phyloP scores from a whole-genome alignment of 2,888 invertebrate genomes.

The Drosophila sordidula region DNA sequence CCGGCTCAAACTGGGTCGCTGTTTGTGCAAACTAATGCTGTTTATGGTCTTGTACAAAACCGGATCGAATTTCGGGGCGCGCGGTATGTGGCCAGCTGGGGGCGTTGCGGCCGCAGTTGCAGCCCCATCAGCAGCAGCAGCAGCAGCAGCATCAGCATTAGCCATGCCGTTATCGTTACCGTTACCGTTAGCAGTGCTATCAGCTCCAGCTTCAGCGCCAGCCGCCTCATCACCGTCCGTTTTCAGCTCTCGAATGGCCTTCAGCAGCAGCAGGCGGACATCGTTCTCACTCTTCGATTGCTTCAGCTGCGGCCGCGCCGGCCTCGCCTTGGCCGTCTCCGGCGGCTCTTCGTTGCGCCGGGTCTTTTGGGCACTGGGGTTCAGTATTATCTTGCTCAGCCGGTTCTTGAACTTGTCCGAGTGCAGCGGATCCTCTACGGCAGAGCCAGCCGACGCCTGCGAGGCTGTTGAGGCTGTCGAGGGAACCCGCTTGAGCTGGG shows the following conservation, averaged over 20 bases:
- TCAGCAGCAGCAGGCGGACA: constrained; percentile 65
- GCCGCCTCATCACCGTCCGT: constrained; percentile 48
- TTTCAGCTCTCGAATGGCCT: constrained; percentile 70
- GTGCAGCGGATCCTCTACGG: constrained; percentile 73
- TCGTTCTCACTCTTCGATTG: constrained; percentile 83
- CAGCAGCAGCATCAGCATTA: constrained; percentile 2
- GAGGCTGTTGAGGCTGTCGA: constrained; percentile 45
- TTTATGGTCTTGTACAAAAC: constrained; percentile 82
- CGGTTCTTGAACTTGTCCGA: constrained; percentile 80
- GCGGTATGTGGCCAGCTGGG: constrained; percentile 66
- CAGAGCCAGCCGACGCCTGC: constrained; percentile 53
- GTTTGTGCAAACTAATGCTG: constrained; percentile 68
- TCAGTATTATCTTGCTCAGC: constrained; percentile 74
- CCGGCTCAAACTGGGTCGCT: constrained; percentile 73
- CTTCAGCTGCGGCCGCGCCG: constrained; percentile 62
- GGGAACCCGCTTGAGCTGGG: constrained; percentile 26
- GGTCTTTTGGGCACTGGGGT: constrained; percentile 34
- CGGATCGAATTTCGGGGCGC: constrained; percentile 83
- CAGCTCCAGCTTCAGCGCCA: constrained; percentile 8
- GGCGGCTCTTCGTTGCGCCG: constrained; percentile 29
- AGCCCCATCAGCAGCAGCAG: constrained; percentile 10
- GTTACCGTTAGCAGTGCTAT: constrained; percentile 8
- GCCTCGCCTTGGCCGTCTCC: constrained; percentile 2
- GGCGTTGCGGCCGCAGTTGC: constrained; percentile 18
- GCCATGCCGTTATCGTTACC: constrained; percentile 4